Evolutionary conservation across 2,113 vertebrate genomes (phyloP).

Genomic region (Phylloscopus trochiloides): DNA sequence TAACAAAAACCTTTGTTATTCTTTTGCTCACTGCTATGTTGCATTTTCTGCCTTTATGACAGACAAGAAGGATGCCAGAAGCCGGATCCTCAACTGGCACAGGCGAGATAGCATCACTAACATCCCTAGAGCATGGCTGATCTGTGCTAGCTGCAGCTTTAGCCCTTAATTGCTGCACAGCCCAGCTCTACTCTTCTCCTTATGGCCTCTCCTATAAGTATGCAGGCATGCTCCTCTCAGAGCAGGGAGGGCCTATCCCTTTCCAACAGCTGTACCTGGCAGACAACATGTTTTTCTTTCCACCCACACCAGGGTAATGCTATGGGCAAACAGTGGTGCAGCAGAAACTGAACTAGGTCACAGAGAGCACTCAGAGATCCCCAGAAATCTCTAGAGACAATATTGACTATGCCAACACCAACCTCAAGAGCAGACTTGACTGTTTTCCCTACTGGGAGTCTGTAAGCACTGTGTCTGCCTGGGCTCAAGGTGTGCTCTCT

Average conservation of each 20-base stretch:
- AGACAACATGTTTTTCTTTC: slow-evolving; percentile 18
- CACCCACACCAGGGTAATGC: slow-evolving; percentile 16
- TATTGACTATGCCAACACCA: neutral
- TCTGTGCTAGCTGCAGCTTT: neutral
- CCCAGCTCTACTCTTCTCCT: neutral
- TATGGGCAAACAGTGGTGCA: neutral
- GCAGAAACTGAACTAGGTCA: slow-evolving; percentile 32
- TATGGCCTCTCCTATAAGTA: neutral
- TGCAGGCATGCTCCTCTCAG: neutral
- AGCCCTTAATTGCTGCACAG: neutral
- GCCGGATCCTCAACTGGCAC: neutral
- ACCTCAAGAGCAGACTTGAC: slow-evolving; percentile 17
- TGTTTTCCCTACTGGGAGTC: neutral
- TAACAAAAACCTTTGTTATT: slow-evolving; percentile 22
- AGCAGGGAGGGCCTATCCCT: neutral
- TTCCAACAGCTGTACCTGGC: slow-evolving; percentile 33
- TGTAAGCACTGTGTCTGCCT: neutral
- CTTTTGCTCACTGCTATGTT: neutral
- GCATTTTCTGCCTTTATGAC: neutral
- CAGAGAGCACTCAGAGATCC: neutral
- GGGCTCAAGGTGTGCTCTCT: neutral
- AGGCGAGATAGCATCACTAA: neutral
- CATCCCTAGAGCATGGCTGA: neutral
- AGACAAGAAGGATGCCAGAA: neutral
- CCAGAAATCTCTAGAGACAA: slow-evolving; percentile 37